A percentile compares a stretch with the other conserved stretches of the same genome.
Conservation (phyloP, 2,113 vertebrate genomes). For the Athene cunicularia region DNA sequence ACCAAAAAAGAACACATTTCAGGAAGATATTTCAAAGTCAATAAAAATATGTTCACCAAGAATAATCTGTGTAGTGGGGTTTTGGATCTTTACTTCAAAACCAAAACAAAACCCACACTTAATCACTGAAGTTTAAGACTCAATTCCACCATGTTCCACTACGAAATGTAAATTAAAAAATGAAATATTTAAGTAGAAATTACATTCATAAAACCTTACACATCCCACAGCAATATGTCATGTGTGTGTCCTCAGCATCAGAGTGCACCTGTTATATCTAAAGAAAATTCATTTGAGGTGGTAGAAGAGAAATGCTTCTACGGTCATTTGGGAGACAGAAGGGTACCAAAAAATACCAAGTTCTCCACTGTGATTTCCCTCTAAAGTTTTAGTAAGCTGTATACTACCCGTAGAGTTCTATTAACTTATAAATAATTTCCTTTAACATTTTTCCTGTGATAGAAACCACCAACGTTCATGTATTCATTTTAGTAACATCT, state of each 20-base stretch:
- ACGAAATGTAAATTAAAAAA: neutral
- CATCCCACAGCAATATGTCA: neutral
- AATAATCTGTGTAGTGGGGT: neutral
- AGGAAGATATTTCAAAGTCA: neutral
- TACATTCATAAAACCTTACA: neutral
- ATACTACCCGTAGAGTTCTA: neutral
- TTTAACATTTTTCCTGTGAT: neutral
- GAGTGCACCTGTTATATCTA: neutral
- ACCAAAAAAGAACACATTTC: neutral
- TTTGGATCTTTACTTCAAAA: neutral
- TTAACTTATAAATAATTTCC: neutral
- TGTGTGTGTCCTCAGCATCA: neutral
- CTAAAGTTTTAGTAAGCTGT: neutral
- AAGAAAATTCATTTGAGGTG: neutral
- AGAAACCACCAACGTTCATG: neutral
- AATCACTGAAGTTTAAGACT: neutral
- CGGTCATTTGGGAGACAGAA: neutral
- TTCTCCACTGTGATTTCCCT: neutral
- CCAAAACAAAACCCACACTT: neutral
- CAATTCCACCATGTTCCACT: neutral
- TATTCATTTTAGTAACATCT: neutral
- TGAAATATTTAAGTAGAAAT: neutral
- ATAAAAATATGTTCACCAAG: neutral
- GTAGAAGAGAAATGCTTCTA: neutral
- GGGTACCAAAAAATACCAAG: neutral